Conservation (phyloP, 2,113 vertebrate species). For the Sinosuthora webbiana region DNA sequence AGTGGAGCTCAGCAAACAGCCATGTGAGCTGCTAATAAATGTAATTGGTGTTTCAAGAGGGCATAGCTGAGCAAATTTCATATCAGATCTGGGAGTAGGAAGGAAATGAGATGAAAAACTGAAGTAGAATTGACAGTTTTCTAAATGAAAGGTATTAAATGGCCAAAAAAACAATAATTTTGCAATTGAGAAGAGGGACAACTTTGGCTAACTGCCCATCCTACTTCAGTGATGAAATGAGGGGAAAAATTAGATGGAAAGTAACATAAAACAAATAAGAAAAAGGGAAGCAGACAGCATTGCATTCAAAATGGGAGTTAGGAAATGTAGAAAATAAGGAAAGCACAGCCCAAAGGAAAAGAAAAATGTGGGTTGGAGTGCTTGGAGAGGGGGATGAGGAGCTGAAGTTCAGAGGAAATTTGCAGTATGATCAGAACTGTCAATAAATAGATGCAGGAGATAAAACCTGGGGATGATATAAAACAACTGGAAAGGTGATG, state of each 20-base stretch:
- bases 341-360: neutral
- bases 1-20: neutral
- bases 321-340: neutral
- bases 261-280: neutral
- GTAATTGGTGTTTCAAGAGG: neutral
- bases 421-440: neutral
- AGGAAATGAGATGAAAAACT: neutral
- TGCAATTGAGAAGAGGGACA: neutral
- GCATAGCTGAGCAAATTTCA: neutral
- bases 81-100: neutral
- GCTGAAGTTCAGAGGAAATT: neutral
- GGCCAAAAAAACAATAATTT: neutral
- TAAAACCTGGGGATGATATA: neutral
- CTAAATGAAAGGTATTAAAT: conserved; percentile 16
- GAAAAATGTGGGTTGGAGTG: neutral
- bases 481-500: neutral
- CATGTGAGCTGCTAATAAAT: neutral
- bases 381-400: neutral
- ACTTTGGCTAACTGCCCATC: neutral
- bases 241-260: neutral
- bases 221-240: neutral
- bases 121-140: conserved; percentile 19
- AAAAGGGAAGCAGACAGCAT: neutral
- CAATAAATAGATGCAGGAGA: neutral
- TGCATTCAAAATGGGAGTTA: neutral